These are phyloP conservation scores for Dipodomys stephensi DNA, from an alignment of 2,113 vertebrate genomes.

Conservation along the genomic window DNA sequence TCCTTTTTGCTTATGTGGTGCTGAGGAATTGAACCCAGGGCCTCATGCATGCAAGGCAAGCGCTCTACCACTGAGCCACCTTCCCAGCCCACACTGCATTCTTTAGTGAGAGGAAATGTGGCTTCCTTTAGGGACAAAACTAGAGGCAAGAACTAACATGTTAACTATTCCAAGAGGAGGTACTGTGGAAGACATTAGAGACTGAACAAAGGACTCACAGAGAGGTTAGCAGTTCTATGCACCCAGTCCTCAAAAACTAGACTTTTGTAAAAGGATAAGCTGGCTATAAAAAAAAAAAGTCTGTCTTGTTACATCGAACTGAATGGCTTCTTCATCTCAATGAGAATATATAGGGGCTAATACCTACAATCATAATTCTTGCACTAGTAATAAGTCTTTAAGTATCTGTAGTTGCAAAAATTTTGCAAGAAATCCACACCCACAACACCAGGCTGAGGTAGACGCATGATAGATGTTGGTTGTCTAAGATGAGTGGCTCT, in stretches of 20 bases:
- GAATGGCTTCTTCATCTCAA: not conserved
- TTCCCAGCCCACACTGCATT: too few relatives aligned
- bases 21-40: too few relatives aligned
- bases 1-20: too few relatives aligned
- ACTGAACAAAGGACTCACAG: not conserved
- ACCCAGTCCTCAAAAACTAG: not conserved
- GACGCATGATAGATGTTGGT: not conserved
- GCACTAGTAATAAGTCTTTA: not conserved
- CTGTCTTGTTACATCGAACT: not conserved
- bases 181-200: not conserved
- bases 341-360: not conserved
- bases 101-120: not conserved
- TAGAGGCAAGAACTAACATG: not conserved
- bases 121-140: constrained; percentile 1
- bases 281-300: not conserved
- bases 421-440: constrained; percentile 30
- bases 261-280: constrained; percentile 5
- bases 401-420: not conserved
- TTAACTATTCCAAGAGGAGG: not conserved
- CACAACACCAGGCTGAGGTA: not conserved
- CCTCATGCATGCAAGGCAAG: too few relatives aligned
- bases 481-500: not conserved
- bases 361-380: not conserved
- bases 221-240: constrained; percentile 17
- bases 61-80: too few relatives aligned